Evolutionary conservation across 1,140 invertebrate genomes (phyloP), one percentile per base, ranked within the genome.

Genomic region (Acromyrmex heyeri): DNA sequence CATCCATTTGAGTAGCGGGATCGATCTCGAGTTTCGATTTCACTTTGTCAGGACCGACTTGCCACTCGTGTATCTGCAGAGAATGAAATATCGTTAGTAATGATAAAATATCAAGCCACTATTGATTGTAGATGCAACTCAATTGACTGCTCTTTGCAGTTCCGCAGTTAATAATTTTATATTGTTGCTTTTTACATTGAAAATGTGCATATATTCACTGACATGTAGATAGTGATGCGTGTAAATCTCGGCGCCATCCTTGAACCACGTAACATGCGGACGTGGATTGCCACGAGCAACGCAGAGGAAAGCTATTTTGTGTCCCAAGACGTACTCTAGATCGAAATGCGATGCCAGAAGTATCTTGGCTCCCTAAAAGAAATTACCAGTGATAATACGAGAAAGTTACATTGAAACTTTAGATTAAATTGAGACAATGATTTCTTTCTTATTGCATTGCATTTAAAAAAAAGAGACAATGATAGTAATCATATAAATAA

Each of bases 1-100:
- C 98, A 94, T 98, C 98, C 97, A 98, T 98, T 95, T 98, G 98
- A 3, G 98, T 98, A 0, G 98, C 98, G 10, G 98, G 98, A 94
- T 99, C 98, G 72, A 99, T 99, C 95, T 99, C 98, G 87, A 99
- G 96, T 96, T 99, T 99, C 7, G 98, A 98, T 94, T 99, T 99
- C 6, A 99, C 97, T 87, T 96, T 97, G 91, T 98, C 97, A 5
- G 97, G 96, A n/a, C 96, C 97, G 53, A 97, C 96, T 87, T 96
- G 96, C 98, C 98, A 98, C 93, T 98, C 98, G 93, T 98, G 98
- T 44, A 99, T 97, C 98, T 98, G 91, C 73, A 10, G 2, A 50
- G 0, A 59, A 64, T 50, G 18, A 1, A 2, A 3, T n/a, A 14
- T 30, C 1, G 5, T 77, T 30, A 48, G 10, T 10, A 21, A 16